phyloP scores from a whole-genome alignment of 2,888 invertebrate species.

The Ichneumoninae sp. region DNA sequence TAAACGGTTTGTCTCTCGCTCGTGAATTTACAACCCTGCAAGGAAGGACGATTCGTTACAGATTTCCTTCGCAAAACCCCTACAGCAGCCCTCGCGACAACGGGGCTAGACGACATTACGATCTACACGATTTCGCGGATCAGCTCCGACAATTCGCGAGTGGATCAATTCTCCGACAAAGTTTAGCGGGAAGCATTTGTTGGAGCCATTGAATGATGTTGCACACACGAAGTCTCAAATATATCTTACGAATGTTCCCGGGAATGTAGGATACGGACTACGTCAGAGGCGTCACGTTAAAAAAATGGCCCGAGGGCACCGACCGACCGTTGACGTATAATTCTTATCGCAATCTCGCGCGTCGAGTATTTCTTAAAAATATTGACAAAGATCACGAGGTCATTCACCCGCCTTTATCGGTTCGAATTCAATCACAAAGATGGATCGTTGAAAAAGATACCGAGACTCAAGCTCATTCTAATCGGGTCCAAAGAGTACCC shows the following conservation, averaged over 20 bases:
- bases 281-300: constrained; percentile 25
- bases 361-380: constrained; percentile 8
- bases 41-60: neutral
- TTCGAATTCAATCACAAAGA: constrained; percentile 16
- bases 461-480: neutral
- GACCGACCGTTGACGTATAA: constrained; percentile 9
- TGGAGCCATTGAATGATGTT: constrained; percentile 23
- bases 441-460: neutral
- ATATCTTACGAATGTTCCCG: constrained; percentile 50
- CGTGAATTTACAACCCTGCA: constrained; percentile 67
- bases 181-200: constrained; percentile 18
- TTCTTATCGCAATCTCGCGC: constrained; percentile 17
- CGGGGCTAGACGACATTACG: neutral
- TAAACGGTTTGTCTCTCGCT: constrained; percentile 67
- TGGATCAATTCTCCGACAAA: neutral
- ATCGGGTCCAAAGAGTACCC: neutral
- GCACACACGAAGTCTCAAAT: constrained; percentile 5
- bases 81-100: neutral
- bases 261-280: constrained; percentile 55
- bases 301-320: constrained; percentile 54
- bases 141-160: neutral
- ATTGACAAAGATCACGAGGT: neutral
- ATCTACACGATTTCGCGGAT: neutral
- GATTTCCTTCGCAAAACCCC: constrained; percentile 1
- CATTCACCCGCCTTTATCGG: constrained; percentile 16